Conservation (phyloP, 2,113 vertebrate species). For the Pungitius pungitius region DNA sequence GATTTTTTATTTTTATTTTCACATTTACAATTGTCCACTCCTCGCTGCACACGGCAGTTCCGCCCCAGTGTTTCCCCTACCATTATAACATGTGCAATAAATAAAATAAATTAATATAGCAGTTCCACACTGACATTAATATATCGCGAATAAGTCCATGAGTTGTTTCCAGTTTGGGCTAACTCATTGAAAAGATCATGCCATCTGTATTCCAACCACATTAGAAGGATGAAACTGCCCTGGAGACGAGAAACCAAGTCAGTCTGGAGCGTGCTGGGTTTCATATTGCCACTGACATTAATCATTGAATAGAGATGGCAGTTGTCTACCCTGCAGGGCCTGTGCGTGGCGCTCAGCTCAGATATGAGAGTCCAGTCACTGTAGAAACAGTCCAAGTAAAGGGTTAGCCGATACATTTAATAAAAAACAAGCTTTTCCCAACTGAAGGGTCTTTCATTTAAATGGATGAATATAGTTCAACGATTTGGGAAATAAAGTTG, state of each 20-base stretch:
- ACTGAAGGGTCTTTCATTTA: background rate
- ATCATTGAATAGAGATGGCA: conserved; percentile 57
- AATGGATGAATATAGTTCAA: background rate
- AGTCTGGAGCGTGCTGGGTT: conserved; percentile 58
- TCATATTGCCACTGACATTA: conserved; percentile 67
- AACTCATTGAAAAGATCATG: conserved; percentile 64
- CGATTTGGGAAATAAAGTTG: background rate
- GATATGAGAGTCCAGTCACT: background rate
- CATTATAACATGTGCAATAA: no score
- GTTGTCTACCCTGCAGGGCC: conserved; percentile 18
- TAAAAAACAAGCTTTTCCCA: background rate
- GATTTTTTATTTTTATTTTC: no score
- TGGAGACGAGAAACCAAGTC: conserved; percentile 49
- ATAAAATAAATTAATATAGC: no score
- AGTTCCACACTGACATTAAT: no score
- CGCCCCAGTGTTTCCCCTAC: no score
- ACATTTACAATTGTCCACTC: no score
- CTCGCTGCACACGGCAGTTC: no score
- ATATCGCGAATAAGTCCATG: no score
- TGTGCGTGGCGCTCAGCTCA: background rate
- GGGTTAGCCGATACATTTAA: background rate
- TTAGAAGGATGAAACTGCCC: conserved; percentile 59
- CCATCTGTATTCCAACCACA: conserved; percentile 64
- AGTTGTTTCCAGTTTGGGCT: conserved; percentile 38
- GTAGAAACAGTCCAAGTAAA: no score